Percentiles rank a stretch among this genome's conserved stretches.
These are phyloP conservation scores for Pachypanchax playfairii DNA, from an alignment of 2,113 vertebrate genomes.

Conservation along the genomic window DNA sequence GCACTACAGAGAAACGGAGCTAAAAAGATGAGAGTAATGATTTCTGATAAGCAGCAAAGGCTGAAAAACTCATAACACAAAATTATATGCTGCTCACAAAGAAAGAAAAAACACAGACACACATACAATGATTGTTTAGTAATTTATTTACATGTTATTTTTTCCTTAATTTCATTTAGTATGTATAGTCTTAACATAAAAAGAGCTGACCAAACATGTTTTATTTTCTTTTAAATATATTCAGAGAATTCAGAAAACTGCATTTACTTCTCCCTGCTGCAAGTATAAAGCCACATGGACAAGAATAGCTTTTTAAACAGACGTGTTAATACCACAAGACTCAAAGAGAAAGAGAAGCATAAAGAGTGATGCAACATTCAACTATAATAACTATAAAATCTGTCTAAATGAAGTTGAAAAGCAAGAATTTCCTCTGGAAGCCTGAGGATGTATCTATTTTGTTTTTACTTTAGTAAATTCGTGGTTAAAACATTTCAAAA, in stretches of 20 bases:
- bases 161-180: slow-evolving; percentile 46
- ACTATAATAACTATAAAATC: slow-evolving; percentile 36
- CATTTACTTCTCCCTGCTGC: slow-evolving; percentile 63
- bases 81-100: slow-evolving; percentile 5
- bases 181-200: slow-evolving; percentile 46
- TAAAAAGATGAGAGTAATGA: slow-evolving; percentile 53
- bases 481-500: slow-evolving; percentile 52
- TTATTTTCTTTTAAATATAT: slow-evolving; percentile 62
- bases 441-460: slow-evolving; percentile 38
- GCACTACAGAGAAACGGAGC: slow-evolving; percentile 35
- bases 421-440: slow-evolving; percentile 31
- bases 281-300: slow-evolving; percentile 70
- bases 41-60: slow-evolving; percentile 46
- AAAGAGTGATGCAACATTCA: slow-evolving; percentile 44
- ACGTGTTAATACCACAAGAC: slow-evolving; percentile 49
- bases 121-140: slow-evolving; percentile 43
- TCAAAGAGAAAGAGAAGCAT: slow-evolving; percentile 30
- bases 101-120: slow-evolving; percentile 3
- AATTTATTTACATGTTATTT: slow-evolving; percentile 83
- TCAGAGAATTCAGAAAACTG: slow-evolving; percentile 54
- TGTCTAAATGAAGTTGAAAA: slow-evolving; percentile 32
- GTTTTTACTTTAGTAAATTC: slow-evolving; percentile 37
- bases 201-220: slow-evolving; percentile 52
- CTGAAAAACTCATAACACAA: slow-evolving; percentile 36
- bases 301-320: slow-evolving; percentile 48